Conservation (phyloP, 1,140 invertebrate genomes). For the Drosophila prosaltans region DNA sequence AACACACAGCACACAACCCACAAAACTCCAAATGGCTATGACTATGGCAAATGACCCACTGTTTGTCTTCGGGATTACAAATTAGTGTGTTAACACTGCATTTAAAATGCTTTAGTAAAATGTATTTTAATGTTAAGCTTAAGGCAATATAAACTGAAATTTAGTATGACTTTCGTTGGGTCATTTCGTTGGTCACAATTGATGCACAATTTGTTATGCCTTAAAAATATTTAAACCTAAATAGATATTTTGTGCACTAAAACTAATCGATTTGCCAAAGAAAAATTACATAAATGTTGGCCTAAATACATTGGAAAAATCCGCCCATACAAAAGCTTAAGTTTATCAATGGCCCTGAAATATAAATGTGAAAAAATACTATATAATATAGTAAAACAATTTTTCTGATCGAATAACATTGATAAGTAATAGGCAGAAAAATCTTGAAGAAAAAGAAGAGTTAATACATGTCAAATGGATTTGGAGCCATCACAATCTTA, state of each 20-base stretch:
- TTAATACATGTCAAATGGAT: not conserved
- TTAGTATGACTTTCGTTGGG: not conserved
- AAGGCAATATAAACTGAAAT: not conserved
- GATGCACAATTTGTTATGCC: slow-evolving; percentile 6
- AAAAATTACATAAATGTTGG: not conserved
- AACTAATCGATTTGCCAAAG: slow-evolving; percentile 40
- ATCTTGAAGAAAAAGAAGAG: not conserved
- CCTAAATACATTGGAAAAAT: not conserved
- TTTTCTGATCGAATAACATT: no score
- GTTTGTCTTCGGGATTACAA: slow-evolving; percentile 1
- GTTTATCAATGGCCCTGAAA: slow-evolving; percentile 3
- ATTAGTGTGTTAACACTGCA: slow-evolving; percentile 12
- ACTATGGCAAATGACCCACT: slow-evolving; percentile 2
- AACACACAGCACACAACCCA: slow-evolving; percentile 1
- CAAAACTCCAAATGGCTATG: slow-evolving; percentile 9
- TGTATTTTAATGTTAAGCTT: not conserved
- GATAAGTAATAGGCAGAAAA: no score
- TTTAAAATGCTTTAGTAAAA: slow-evolving; percentile 2
- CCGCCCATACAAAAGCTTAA: slow-evolving; percentile 1
- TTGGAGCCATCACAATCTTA: not conserved
- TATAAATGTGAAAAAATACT: no score
- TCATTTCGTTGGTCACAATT: slow-evolving; percentile 6
- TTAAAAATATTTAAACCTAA: not conserved
- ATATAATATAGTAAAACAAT: no score
- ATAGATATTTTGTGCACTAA: slow-evolving; percentile 27